These are phyloP conservation scores for Sabellastarte sp. DNA, from an alignment of 2,888 invertebrate genomes.

Conservation along the genomic window DNA sequence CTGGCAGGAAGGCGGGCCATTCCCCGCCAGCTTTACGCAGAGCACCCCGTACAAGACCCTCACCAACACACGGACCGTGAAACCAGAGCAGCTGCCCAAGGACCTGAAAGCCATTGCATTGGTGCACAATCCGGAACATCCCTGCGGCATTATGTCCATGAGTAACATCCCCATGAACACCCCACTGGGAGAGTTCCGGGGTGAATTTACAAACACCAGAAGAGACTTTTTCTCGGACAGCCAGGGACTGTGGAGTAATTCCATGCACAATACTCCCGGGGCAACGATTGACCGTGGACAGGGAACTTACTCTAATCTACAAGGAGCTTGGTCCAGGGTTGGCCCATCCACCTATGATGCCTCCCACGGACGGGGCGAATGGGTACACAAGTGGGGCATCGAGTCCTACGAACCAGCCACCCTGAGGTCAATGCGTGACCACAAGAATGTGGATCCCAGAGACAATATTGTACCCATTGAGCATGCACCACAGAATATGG, in stretches of 20 bases:
- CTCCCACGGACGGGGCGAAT: constrained; percentile 24
- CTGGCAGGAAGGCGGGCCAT: constrained; percentile 18
- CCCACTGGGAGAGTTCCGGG: constrained; percentile 1
- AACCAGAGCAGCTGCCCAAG: constrained; percentile 11
- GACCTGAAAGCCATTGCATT: constrained; percentile 10
- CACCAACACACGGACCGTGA: constrained; percentile 13
- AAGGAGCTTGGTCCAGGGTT: constrained; percentile 29
- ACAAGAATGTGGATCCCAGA: constrained; percentile 28
- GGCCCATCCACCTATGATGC: constrained; percentile 32
- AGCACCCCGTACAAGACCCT: constrained; percentile 22
- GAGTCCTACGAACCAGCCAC: constrained; percentile 26
- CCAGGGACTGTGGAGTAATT: constrained; percentile 30
- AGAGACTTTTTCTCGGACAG: constrained; percentile 23
- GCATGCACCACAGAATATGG: constrained; percentile 23
- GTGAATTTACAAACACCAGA: constrained; percentile 27
- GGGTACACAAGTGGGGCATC: constrained; percentile 28
- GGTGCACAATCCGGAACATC: constrained; percentile 27
- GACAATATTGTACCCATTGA: constrained; percentile 29
- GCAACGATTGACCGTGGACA: constrained; percentile 25
- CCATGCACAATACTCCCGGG: constrained; percentile 24
- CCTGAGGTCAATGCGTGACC: constrained; percentile 26
- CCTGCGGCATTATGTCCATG: constrained; percentile 31
- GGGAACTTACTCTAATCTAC: constrained; percentile 32
- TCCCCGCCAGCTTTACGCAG: constrained; percentile 22
- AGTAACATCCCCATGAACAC: constrained; percentile 29